Evolutionary conservation across 2,888 invertebrate genomes (phyloP).

Genomic region (Clepsis dumicolana): DNA sequence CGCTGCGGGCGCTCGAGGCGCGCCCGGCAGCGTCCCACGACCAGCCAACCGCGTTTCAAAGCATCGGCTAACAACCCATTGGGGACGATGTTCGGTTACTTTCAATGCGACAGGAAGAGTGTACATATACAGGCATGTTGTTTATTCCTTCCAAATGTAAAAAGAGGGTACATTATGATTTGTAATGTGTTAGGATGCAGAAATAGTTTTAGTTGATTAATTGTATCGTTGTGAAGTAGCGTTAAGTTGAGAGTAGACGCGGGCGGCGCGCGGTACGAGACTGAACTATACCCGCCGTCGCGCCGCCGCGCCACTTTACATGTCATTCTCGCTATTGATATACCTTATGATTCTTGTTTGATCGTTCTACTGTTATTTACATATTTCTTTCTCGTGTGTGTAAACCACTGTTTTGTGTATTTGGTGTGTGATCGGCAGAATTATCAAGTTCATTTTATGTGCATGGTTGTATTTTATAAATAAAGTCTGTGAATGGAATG

Average conservation of each 20-base stretch:
- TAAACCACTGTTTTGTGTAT: slow-evolving; percentile 78
- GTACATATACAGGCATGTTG: slow-evolving; percentile 76
- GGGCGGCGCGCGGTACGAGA: slow-evolving; percentile 77
- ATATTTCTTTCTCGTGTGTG: slow-evolving; percentile 77
- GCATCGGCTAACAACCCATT: slow-evolving; percentile 50
- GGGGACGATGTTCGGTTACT: slow-evolving; percentile 65
- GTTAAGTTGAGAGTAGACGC: slow-evolving; percentile 75
- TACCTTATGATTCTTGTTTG: slow-evolving; percentile 76
- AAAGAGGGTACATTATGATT: slow-evolving; percentile 75
- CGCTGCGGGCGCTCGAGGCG: slow-evolving; percentile 24
- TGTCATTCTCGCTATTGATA: slow-evolving; percentile 74
- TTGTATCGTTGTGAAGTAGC: slow-evolving; percentile 84
- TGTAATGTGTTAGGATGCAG: slow-evolving; percentile 76
- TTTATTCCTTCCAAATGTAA: slow-evolving; percentile 79
- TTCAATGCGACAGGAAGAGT: slow-evolving; percentile 69
- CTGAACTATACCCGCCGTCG: slow-evolving; percentile 81
- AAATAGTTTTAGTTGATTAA: slow-evolving; percentile 83
- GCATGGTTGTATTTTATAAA: slow-evolving; percentile 59
- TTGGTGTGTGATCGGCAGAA: slow-evolving; percentile 74
- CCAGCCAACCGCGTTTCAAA: slow-evolving; percentile 43
- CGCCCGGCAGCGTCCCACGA: slow-evolving; percentile 18
- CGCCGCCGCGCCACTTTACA: slow-evolving; percentile 70
- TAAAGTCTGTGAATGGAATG: slow-evolving; percentile 44
- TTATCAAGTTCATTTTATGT: slow-evolving; percentile 67
- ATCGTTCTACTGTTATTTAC: slow-evolving; percentile 79